phyloP scores from a whole-genome alignment of 2,113 vertebrate species.

The Argyrosomus japonicus region DNA sequence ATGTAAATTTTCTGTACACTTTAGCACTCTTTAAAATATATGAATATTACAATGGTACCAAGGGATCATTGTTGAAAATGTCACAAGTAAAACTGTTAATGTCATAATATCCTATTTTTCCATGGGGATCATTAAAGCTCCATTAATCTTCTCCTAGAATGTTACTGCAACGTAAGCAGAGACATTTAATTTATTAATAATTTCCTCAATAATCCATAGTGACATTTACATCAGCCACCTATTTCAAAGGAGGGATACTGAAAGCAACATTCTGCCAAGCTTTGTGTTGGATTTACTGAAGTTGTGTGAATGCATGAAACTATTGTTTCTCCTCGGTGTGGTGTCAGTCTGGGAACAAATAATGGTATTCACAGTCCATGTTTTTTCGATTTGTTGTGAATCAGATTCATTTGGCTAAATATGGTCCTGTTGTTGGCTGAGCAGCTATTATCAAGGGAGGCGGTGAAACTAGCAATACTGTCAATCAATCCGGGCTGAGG shows the following conservation, averaged over 20 bases:
- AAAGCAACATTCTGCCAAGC: background rate
- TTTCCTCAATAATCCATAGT: constrained; percentile 51
- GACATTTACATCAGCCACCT: constrained; percentile 49
- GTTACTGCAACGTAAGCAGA: constrained; percentile 30
- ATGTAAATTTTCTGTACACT: constrained; percentile 2
- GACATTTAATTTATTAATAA: constrained; percentile 47
- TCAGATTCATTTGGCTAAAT: background rate
- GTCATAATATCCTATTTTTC: constrained; percentile 48
- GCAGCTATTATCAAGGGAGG: too few relatives aligned
- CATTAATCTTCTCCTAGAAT: constrained; percentile 45
- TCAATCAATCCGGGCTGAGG: background rate
- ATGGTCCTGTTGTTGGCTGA: background rate
- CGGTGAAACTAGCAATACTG: background rate
- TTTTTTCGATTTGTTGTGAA: background rate
- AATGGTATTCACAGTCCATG: background rate
- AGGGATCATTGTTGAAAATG: constrained; percentile 49
- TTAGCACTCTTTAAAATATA: constrained; percentile 16
- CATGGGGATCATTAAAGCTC: constrained; percentile 54
- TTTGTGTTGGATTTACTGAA: background rate
- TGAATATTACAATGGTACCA: constrained; percentile 18
- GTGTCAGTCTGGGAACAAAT: constrained; percentile 5
- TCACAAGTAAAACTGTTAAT: constrained; percentile 62
- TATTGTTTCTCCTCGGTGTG: background rate
- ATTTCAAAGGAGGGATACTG: background rate
- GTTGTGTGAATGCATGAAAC: background rate